A percentile compares a stretch with the other conserved stretches of the same genome.
Evolutionary conservation across 2,888 invertebrate genomes (phyloP).

Genomic region (Magallana nippona): DNA sequence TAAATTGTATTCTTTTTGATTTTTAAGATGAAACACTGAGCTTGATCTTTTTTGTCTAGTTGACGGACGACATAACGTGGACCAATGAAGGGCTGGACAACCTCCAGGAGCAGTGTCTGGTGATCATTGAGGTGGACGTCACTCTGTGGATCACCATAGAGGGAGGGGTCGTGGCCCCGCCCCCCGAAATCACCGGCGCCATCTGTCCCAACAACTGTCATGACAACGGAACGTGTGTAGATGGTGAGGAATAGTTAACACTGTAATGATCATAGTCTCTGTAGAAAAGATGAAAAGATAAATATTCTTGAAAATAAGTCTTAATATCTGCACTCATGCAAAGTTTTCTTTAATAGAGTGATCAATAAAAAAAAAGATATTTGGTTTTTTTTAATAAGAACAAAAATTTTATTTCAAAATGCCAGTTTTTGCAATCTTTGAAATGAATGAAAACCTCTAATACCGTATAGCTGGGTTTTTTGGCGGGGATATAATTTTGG

Average conservation of each 20-base stretch:
- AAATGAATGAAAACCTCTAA: too few species aligned
- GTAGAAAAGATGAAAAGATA: not conserved
- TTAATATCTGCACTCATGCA: too few species aligned
- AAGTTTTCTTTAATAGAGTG: too few species aligned
- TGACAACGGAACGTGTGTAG: slow-evolving; percentile 58
- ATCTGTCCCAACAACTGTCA: slow-evolving; percentile 65
- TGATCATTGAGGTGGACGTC: slow-evolving; percentile 52
- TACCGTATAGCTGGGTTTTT: too few species aligned
- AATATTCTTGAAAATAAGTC: too few species aligned
- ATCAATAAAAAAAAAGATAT: too few species aligned
- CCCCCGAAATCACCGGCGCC: slow-evolving; percentile 51
- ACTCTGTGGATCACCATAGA: slow-evolving; percentile 56
- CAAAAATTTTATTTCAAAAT: too few species aligned
- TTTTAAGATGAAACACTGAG: not conserved
- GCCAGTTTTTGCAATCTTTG: too few species aligned
- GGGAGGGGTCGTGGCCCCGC: slow-evolving; percentile 50
- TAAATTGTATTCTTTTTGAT: too few species aligned
- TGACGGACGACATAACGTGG: slow-evolving; percentile 60
- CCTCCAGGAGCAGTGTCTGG: slow-evolving; percentile 55
- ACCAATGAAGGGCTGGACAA: slow-evolving; percentile 53
- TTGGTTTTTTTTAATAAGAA: too few species aligned
- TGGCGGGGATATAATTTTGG: too few species aligned
- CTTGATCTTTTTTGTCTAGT: slow-evolving; percentile 44
- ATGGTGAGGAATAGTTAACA: slow-evolving; percentile 52
- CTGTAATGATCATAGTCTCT: not conserved